A percentile compares a stretch with the other conserved stretches of the same genome.
phyloP scores from a whole-genome alignment of 2,797 vertebrate species.

The Sylvilagus floridanus region DNA sequence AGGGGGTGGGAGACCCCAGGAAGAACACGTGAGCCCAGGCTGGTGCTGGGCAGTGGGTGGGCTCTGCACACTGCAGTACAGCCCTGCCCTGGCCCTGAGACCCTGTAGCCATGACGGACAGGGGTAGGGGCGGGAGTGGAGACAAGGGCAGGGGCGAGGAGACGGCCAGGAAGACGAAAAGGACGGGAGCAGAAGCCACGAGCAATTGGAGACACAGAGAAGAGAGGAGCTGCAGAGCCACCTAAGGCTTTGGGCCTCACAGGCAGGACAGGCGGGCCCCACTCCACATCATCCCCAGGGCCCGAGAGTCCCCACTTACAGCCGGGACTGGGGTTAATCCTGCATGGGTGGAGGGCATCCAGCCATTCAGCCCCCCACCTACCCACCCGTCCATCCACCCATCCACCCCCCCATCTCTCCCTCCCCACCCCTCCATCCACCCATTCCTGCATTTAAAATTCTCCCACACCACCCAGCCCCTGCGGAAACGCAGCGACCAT shows the following conservation, averaged over 20 bases:
- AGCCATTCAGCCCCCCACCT: not conserved
- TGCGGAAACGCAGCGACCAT: not conserved
- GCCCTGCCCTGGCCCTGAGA: not conserved
- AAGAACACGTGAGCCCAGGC: accelerated
- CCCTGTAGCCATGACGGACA: not conserved
- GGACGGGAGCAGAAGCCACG: not conserved
- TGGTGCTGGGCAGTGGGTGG: not conserved
- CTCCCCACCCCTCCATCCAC: not conserved
- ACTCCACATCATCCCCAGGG: not conserved
- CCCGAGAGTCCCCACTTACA: not conserved
- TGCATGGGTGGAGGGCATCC: not conserved
- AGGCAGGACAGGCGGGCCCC: not conserved
- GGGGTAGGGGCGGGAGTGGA: not conserved
- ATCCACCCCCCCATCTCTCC: not conserved
- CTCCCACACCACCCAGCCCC: not conserved
- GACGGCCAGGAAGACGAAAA: not conserved
- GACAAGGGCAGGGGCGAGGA: not conserved
- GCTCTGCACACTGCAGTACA: not conserved
- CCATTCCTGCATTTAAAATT: not conserved
- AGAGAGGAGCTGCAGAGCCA: not conserved
- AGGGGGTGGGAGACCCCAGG: not conserved
- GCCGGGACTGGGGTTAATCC: not conserved
- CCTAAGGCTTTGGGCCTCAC: not conserved
- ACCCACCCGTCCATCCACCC: no score
- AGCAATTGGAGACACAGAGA: not conserved